Conservation (phyloP, 2,797 vertebrate species). For the Crocidura indochinensis region DNA sequence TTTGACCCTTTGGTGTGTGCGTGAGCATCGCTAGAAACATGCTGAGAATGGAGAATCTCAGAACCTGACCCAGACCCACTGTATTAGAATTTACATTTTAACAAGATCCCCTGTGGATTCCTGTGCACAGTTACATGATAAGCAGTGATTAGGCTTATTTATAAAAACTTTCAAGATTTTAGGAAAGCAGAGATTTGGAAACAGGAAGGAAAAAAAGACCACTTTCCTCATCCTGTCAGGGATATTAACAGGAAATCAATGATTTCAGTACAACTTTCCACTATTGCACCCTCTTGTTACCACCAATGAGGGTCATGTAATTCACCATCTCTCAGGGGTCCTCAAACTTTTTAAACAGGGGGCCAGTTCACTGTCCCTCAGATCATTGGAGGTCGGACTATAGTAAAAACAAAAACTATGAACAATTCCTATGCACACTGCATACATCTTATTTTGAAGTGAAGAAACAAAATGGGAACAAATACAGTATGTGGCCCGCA, state of each 20-base stretch:
- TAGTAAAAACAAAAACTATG: too few relatives aligned
- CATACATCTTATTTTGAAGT: too few relatives aligned
- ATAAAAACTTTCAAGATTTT: background rate
- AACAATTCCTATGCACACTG: too few relatives aligned
- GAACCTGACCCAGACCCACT: background rate
- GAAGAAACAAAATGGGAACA: too few relatives aligned
- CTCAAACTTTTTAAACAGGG: too few relatives aligned
- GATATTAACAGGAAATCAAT: background rate
- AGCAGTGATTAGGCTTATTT: background rate
- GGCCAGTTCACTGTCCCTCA: too few relatives aligned
- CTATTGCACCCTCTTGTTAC: background rate
- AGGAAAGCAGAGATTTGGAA: background rate
- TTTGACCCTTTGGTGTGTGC: background rate
- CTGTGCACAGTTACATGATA: background rate
- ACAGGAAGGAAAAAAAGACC: background rate
- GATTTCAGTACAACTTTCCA: background rate
- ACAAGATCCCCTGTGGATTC: background rate
- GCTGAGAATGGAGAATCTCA: background rate
- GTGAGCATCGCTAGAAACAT: background rate
- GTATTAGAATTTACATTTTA: background rate
- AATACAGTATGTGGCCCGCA: too few relatives aligned
- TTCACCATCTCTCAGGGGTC: background rate
- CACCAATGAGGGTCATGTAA: slow-evolving; percentile 39
- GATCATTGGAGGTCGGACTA: too few relatives aligned
- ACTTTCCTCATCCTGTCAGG: background rate